Base-by-base conservation (phyloP, 2,113 vertebrate genomes). In the Labrus mixtus region DNA sequence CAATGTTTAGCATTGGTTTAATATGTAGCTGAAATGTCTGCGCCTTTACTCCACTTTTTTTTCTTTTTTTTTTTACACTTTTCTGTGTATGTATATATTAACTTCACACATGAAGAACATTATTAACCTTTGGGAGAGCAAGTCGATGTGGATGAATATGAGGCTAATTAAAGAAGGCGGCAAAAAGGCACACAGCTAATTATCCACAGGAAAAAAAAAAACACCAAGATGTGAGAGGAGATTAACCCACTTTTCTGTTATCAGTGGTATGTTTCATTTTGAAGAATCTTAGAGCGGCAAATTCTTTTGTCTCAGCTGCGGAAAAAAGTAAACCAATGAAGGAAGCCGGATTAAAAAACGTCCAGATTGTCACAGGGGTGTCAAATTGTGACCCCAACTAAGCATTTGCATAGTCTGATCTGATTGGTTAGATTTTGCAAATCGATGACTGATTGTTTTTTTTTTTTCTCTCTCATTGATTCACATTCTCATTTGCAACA, bases 151-250 rank as follows among this genome's bases (percentile, higher is more conserved):
- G 70, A 61, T 79, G 82, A 86, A 60, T 80, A 66, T 50, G 33
- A 85, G 68, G 78, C 69, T 89, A 88, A 89, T 90, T 87, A 86
- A 83, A 78, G 58, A 59, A 82, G 69, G 57, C 39, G 45, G 70
- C 41, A 81, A 76, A 76, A 87, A 76, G 59, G 54, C 73, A 81
- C 67, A 68, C 16, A 72, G 78, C 80, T 87, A 81, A 91, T 85
- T 89, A 90, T 72, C 41, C 50, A 23, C 48, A 46, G n/a, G 29
- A 57, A 64, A 55, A 62, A 55, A 62, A 37, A 33, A 82, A 68
- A 74, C 1, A 65, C 13, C 19, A 70, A 60, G 33, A 86, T 56
- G 43, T 68, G 36, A 53, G 48, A 85, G 61, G 22, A 73, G 69
- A 89, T 87, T 83, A 89, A 79, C 66, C 69, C 57, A 82, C 10